Evolutionary conservation across 2,797 vertebrate species (phyloP).

Genomic region (Sarcophilus harrisii): DNA sequence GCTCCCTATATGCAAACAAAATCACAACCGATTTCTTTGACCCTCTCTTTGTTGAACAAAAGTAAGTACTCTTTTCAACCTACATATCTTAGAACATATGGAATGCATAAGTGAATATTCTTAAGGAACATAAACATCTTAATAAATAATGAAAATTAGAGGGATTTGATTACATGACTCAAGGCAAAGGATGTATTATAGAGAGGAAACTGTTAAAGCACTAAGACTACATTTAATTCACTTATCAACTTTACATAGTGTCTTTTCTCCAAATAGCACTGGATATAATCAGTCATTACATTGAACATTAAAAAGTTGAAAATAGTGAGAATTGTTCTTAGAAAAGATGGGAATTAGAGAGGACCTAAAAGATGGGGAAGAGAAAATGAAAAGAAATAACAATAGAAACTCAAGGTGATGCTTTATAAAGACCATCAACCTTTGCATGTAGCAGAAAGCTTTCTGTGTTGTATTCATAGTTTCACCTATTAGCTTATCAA

Average conservation of each 20-base stretch:
- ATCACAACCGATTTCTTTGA: slow-evolving; percentile 98
- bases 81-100: slow-evolving; percentile 41
- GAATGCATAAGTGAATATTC: not conserved
- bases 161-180: not conserved
- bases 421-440: not conserved
- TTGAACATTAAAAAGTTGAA: not conserved
- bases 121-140: not conserved
- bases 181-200: not conserved
- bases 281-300: not conserved
- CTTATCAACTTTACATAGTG: not conserved
- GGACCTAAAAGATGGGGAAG: not conserved
- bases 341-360: not conserved
- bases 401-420: not conserved
- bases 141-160: not conserved
- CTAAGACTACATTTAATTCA: not conserved
- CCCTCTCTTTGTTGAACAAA: slow-evolving; percentile 93
- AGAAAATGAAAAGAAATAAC: not conserved
- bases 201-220: not conserved
- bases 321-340: not conserved
- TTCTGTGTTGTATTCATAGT: not conserved
- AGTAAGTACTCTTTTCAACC: slow-evolving; percentile 89
- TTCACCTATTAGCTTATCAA: not conserved
- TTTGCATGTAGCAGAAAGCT: not conserved
- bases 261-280: slow-evolving; percentile 27
- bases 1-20: slow-evolving; percentile 95